Conservation (phyloP, 2,888 invertebrate genomes). For the Hirtodrosophila cameraria region DNA sequence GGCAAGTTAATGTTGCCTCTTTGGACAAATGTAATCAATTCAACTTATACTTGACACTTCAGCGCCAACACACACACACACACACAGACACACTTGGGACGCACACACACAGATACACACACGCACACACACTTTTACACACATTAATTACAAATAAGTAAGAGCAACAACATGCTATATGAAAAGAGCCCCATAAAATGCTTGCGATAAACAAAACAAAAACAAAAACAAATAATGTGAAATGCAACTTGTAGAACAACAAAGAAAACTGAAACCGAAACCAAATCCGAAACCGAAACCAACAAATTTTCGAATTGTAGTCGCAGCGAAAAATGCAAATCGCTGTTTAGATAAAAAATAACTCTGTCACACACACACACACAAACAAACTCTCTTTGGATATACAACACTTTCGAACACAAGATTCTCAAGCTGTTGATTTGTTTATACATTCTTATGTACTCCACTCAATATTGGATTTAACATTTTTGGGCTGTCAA, state of each 20-base stretch:
- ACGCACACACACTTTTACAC: constrained; percentile 19
- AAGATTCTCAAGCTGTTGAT: constrained; percentile 43
- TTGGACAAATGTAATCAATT: constrained; percentile 67
- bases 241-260: constrained; percentile 69
- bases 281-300: constrained; percentile 32
- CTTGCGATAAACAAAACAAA: constrained; percentile 53
- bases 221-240: constrained; percentile 47
- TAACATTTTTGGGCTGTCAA: constrained; percentile 29
- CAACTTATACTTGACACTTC: constrained; percentile 65
- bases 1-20: constrained; percentile 57
- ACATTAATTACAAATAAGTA: constrained; percentile 61
- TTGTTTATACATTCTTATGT: constrained; percentile 42
- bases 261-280: constrained; percentile 60
- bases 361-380: constrained; percentile 37
- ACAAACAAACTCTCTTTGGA: constrained; percentile 12
- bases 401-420: constrained; percentile 47
- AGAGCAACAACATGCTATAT: constrained; percentile 47
- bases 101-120: constrained; percentile 1
- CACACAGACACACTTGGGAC: constrained; percentile 7
- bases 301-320: constrained; percentile 48
- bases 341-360: constrained; percentile 61
- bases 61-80: constrained; percentile 47
- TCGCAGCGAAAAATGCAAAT: constrained; percentile 60
- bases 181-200: constrained; percentile 51
- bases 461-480: neutral